These are phyloP conservation scores for Heloderma charlesbogerti DNA, from an alignment of 2,113 vertebrate genomes.

Conservation along the genomic window DNA sequence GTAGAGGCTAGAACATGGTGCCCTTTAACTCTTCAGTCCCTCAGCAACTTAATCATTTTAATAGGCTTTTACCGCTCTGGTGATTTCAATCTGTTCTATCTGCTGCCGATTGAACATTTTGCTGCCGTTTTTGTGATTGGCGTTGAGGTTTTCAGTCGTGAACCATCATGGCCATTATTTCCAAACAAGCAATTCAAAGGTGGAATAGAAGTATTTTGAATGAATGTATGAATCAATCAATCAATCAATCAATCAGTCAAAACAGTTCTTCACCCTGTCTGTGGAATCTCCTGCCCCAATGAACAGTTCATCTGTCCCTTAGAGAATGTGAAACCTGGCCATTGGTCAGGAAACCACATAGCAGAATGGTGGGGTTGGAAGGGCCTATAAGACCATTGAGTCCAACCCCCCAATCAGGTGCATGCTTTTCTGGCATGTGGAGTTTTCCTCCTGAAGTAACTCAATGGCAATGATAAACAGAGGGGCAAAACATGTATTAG, in stretches of 20 bases:
- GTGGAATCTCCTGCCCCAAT: constrained; percentile 46
- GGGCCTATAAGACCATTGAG: no score
- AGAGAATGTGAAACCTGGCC: constrained; percentile 57
- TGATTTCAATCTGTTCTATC: background rate
- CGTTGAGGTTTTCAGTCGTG: background rate
- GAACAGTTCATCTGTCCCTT: constrained; percentile 57
- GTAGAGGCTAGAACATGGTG: background rate
- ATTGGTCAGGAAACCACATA: constrained; percentile 46
- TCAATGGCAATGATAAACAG: constrained; percentile 14
- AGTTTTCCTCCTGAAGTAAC: constrained; percentile 33
- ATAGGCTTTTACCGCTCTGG: background rate
- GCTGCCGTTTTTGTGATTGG: background rate
- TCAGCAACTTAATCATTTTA: background rate
- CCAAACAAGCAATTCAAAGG: no score
- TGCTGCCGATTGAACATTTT: background rate
- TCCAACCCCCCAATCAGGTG: no score
- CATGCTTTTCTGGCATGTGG: background rate
- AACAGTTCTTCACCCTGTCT: constrained; percentile 35
- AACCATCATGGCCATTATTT: background rate
- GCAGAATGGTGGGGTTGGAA: no score
- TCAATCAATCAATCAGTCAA: background rate
- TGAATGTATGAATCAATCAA: no score
- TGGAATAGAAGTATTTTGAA: no score
- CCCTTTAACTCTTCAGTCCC: background rate
- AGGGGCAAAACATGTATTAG: background rate